Evolutionary conservation across 2,113 vertebrate genomes (phyloP).

Genomic region (Ariopsis seemanni): DNA sequence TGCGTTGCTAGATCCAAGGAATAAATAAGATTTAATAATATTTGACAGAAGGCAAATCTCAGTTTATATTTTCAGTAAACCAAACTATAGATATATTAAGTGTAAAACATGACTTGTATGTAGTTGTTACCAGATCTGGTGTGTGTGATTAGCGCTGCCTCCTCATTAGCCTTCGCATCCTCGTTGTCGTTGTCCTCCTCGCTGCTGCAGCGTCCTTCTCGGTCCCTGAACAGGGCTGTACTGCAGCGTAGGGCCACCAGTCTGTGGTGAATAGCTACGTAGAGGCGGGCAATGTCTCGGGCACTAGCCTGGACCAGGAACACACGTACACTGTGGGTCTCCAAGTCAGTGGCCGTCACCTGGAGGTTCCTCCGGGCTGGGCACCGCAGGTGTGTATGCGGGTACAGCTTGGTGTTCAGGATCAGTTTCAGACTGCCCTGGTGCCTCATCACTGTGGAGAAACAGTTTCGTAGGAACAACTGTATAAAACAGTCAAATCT

Average conservation of each 20-base stretch:
- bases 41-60: not conserved
- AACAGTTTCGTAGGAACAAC: not conserved
- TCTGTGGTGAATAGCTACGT: slow-evolving; percentile 80
- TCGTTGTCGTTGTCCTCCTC: slow-evolving; percentile 71
- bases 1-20: no score
- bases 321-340: slow-evolving; percentile 72
- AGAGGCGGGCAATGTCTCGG: slow-evolving; percentile 73
- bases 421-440: slow-evolving; percentile 82
- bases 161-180: slow-evolving; percentile 24
- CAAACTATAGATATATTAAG: not conserved
- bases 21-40: no score
- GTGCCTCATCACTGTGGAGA: slow-evolving; percentile 79
- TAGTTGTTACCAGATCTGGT: slow-evolving; percentile 18
- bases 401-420: slow-evolving; percentile 81
- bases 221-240: slow-evolving; percentile 55
- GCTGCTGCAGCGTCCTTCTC: slow-evolving; percentile 61
- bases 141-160: not conserved
- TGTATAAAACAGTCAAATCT: not conserved
- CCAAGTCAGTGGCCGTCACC: slow-evolving; percentile 78
- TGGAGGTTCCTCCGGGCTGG: slow-evolving; percentile 73
- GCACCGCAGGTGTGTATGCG: slow-evolving; percentile 76
- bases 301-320: slow-evolving; percentile 81
- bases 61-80: not conserved
- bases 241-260: slow-evolving; percentile 73
- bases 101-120: not conserved